A percentile compares a stretch with the other conserved stretches of the same genome.
Evolutionary conservation across 2,888 invertebrate genomes (phyloP).

Genomic region (Thera britannica): DNA sequence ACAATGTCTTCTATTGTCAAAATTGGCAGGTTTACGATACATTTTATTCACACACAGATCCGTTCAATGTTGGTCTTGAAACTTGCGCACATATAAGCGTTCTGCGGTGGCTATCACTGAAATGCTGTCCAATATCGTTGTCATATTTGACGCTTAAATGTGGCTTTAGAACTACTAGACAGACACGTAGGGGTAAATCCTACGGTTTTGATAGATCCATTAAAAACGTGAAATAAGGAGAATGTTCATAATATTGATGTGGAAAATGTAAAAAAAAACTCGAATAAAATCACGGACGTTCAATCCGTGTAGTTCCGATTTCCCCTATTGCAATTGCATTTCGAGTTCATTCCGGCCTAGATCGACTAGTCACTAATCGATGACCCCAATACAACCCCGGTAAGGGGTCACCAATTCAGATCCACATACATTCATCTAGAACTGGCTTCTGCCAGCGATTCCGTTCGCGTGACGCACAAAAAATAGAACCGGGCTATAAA

Average conservation of each 20-base stretch:
- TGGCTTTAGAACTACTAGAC: too few relatives aligned
- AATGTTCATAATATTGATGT: too few relatives aligned
- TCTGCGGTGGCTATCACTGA: too few relatives aligned
- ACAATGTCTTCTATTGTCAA: conserved; percentile 10
- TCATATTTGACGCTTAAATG: too few relatives aligned
- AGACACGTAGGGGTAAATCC: too few relatives aligned
- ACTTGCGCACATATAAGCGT: not conserved
- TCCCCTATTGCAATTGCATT: conserved; percentile 22
- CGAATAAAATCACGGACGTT: not conserved
- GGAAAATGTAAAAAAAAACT: too few relatives aligned
- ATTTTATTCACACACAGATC: conserved; percentile 1
- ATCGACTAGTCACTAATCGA: conserved; percentile 13
- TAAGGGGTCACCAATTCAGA: conserved; percentile 17
- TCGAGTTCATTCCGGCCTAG: conserved; percentile 16
- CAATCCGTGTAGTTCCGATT: conserved; percentile 8
- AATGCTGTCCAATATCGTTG: too few relatives aligned
- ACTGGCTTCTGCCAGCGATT: not conserved
- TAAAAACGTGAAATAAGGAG: too few relatives aligned
- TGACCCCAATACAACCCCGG: conserved; percentile 17
- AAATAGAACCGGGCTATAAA: not conserved
- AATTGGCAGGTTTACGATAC: conserved; percentile 13
- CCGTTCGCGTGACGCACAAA: not conserved
- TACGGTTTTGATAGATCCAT: too few relatives aligned
- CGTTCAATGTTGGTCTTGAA: not conserved
- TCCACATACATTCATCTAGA: not conserved